Percentiles rank a stretch among this genome's conserved stretches.
These are phyloP conservation scores for Podarcis muralis DNA, from an alignment of 2,113 vertebrate species.

Conservation along the genomic window DNA sequence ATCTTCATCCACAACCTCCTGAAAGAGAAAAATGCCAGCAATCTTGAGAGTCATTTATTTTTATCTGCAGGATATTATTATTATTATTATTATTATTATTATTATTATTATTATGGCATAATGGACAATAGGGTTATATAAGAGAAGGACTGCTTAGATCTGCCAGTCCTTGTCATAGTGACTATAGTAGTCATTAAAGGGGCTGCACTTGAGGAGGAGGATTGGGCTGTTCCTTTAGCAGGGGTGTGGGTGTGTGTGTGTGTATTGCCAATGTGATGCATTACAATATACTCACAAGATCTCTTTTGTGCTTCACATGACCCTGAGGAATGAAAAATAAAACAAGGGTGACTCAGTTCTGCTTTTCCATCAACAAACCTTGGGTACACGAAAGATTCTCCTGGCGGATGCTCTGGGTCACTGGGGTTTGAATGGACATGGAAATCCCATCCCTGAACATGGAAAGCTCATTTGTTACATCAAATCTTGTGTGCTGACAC, in stretches of 20 bases:
- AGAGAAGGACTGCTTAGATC: no score
- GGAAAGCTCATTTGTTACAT: neutral
- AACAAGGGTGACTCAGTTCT: neutral
- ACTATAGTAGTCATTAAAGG: no score
- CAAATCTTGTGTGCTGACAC: neutral
- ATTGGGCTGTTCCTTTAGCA: neutral
- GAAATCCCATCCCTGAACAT: neutral
- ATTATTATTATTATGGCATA: no score
- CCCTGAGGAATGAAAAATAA: neutral
- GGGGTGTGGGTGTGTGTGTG: neutral
- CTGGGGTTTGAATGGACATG: neutral
- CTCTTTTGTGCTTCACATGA: rapidly evolving
- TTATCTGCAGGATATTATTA: no score
- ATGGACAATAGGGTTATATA: no score
- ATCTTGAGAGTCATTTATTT: no score
- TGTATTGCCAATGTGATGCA: neutral
- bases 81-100: no score
- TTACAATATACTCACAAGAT: neutral
- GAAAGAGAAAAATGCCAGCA: no score
- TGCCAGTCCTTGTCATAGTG: no score
- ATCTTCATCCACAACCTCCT: no score
- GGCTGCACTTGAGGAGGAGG: neutral
- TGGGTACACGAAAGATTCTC: neutral
- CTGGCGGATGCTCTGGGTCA: neutral
- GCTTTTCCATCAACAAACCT: neutral